Base-by-base conservation (phyloP, 2,113 vertebrate species). In the Tetrao urogallus region DNA sequence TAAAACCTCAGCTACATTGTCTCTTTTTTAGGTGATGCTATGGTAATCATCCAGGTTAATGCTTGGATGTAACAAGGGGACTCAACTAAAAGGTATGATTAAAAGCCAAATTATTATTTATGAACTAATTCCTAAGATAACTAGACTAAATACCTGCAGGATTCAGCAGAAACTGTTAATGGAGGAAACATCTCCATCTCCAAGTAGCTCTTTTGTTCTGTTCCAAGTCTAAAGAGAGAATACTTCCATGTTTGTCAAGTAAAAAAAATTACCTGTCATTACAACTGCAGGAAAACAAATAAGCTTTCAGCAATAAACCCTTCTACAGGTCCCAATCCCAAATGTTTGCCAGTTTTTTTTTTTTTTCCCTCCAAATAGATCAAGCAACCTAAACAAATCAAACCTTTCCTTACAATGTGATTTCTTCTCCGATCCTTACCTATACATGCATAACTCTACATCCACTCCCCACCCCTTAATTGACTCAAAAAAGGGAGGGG, bases 91-190 rank as follows among this genome's bases (percentile, higher is more conserved):
- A 90, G 89, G 57, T 85, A 90, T 64, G 72, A 93, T 89, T 92
- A 92, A 92, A 94, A 94, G 82, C 57, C 85, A 86, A 92, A 89
- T 94, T 95, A 94, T 72, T 94, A 96, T 94, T 94, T 97, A 88
- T 94, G 20, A 80, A 65, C 18, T 61, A 88, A 94, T 91, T 64
- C 52, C 82, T 82, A 83, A 91, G 73, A 70, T 58, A 81, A 61
- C 40, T 70, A 84, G 83, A 86, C 73, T 72, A 80, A 91, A 86
- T 75, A 92, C 72, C 87, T 91, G 76, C 69, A 92, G 43, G 76
- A 96, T 67, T 81, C 89, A 83, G 50, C 85, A 92, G 56, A 36
- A 83, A 86, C 85, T 95, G 82, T 82, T 89, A 92, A 78, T 43
- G 47, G 28, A 93, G 61, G 57, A 90, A 94, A 86, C 5, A 71